Conservation (phyloP, 2,888 invertebrate genomes). For the Drosophila tanythrix region DNA sequence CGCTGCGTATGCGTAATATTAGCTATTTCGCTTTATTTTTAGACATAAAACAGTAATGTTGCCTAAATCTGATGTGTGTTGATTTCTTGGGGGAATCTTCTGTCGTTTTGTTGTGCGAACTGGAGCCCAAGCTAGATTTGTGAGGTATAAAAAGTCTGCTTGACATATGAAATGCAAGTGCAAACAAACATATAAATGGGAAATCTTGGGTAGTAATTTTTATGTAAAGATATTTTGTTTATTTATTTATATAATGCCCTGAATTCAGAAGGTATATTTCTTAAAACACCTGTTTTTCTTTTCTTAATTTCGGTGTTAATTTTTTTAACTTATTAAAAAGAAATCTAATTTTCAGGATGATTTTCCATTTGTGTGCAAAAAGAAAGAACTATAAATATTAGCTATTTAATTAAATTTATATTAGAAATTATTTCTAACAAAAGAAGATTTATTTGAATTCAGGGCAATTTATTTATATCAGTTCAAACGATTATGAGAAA, state of each 20-base stretch:
- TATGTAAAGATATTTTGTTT: background rate
- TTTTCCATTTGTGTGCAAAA: background rate
- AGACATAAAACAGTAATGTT: constrained; percentile 47
- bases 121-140: background rate
- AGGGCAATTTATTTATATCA: background rate
- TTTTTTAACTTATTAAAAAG: background rate
- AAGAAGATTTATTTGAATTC: background rate
- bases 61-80: constrained; percentile 11
- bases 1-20: constrained; percentile 67
- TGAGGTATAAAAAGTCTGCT: background rate
- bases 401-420: background rate
- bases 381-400: background rate
- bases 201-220: background rate
- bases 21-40: constrained; percentile 46
- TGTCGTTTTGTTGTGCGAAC: background rate
- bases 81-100: constrained; percentile 28
- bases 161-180: constrained; percentile 5
- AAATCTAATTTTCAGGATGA: background rate
- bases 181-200: background rate
- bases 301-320: background rate
- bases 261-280: background rate
- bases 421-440: too few species aligned
- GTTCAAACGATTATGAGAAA: background rate
- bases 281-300: background rate
- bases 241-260: background rate